Evolutionary conservation across 2,888 invertebrate species (phyloP), one percentile per base, ranked within the genome.

Genomic region (Folsomia manolachei): DNA sequence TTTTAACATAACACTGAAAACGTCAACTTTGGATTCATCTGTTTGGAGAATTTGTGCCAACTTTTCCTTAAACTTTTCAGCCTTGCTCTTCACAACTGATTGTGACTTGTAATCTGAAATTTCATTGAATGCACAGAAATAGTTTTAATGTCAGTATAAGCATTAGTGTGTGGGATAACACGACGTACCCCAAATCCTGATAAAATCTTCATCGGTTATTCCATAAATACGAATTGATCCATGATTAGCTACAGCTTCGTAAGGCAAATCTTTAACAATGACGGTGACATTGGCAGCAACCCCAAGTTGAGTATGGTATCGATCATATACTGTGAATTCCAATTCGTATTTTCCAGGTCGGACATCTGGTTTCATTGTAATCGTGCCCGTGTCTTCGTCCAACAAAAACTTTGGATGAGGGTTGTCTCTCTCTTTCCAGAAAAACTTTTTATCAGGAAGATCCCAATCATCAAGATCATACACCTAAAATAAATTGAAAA

Each of bases 381-480:
- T 92, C 92, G 95, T 94, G 21, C 97, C 97, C 0, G 93, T 92
- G 83, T 94, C 93, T 83, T 93, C 91, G 83, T 96, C 92, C 27
- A 97, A 86, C 75, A 91, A 92, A 84, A 96, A 96, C 80, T 90
- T 89, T 0, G 92, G 90, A 86, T 95, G 94, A 0, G 92, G 90
- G 86, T 94, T 93, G 83, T 93, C 93, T 69, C 89, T 87, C 63
- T 89, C 89, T 83, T 94, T 94, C 94, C 95, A 96, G 83, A 93
- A 94, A 86, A 97, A 99, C 82, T 93, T 95, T 85, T 99, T 99
- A 84, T 98, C 97, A 0, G 93, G 94, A 77, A 97, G 86, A 86
- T 99, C 99, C 98, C 98, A 99, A 84, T 99, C 99, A 84, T 99
- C 99, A 78, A 94, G 86, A 85, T 99, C 99, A 83, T 95, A n/a